Percentiles rank a stretch among this genome's conserved stretches.
Evolutionary conservation across 2,888 invertebrate genomes (phyloP).

Genomic region (Dinocampus coccinellae): DNA sequence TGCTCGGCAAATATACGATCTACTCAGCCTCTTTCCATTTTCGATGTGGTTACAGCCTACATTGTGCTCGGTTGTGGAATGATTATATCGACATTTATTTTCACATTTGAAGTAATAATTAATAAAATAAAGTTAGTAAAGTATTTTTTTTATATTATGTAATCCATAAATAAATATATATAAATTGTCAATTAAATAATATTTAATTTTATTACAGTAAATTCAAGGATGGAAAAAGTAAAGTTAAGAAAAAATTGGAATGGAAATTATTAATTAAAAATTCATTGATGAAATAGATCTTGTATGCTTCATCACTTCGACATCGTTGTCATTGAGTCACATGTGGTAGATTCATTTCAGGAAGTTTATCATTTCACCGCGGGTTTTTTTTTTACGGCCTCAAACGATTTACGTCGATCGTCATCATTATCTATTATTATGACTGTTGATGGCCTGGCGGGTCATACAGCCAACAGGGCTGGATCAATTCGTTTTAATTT

Average conservation of each 20-base stretch:
- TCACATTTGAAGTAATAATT: conserved; percentile 44
- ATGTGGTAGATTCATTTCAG: not conserved
- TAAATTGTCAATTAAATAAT: no score
- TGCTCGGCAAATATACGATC: conserved; percentile 53
- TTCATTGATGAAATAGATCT: not conserved
- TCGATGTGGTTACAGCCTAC: conserved; percentile 58
- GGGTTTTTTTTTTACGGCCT: conserved; percentile 25
- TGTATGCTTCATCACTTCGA: not conserved
- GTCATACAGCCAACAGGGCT: conserved; percentile 35
- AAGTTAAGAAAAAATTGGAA: no score
- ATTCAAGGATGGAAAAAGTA: conserved; percentile 29
- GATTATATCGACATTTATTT: conserved; percentile 48
- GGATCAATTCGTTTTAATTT: conserved; percentile 7
- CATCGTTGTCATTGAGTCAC: not conserved
- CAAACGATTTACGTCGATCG: conserved; percentile 29
- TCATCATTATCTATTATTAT: conserved; percentile 36
- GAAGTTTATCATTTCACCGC: conserved; percentile 23
- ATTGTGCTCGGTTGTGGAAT: conserved; percentile 54
- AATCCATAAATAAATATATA: no score
- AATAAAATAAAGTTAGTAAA: conserved; percentile 33
- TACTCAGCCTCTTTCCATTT: conserved; percentile 58
- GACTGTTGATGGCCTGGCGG: conserved; percentile 35
- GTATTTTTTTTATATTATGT: no score
- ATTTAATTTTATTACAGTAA: no score
- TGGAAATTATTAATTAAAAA: no score